Evolutionary conservation across 2,888 invertebrate genomes (phyloP).

Genomic region (Eupithecia insigniata): DNA sequence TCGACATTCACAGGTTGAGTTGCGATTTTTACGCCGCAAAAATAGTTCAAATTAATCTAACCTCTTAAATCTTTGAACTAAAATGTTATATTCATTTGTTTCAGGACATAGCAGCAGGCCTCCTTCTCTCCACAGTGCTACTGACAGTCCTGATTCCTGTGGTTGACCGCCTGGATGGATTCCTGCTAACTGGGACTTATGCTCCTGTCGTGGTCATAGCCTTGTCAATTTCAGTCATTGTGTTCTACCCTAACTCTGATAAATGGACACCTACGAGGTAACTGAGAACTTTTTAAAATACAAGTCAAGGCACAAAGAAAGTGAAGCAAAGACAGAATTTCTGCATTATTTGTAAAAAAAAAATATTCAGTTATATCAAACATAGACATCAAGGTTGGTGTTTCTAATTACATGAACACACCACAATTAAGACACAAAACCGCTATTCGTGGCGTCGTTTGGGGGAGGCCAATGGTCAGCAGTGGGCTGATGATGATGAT

Average conservation of each 20-base stretch:
- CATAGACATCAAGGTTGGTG: background rate
- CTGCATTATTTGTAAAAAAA: no score
- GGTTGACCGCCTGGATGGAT: slow-evolving; percentile 89
- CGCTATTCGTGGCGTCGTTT: no score
- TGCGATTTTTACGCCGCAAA: no score
- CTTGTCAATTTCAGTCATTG: slow-evolving; percentile 87
- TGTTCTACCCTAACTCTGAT: slow-evolving; percentile 92
- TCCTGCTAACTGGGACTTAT: slow-evolving; percentile 87
- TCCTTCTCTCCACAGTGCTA: slow-evolving; percentile 86
- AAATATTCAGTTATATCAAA: no score
- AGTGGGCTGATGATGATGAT: no score
- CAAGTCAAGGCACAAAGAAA: background rate
- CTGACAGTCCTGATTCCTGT: slow-evolving; percentile 90
- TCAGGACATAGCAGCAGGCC: slow-evolving; percentile 93
- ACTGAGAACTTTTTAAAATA: background rate
- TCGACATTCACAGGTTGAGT: no score
- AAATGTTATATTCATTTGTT: slow-evolving; percentile 51
- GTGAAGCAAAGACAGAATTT: background rate
- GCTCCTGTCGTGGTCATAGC: slow-evolving; percentile 87
- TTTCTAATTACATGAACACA: background rate
- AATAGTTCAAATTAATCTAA: no score
- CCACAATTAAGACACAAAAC: no score
- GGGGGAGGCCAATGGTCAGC: no score
- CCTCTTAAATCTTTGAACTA: background rate
- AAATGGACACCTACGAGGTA: slow-evolving; percentile 96